A percentile compares a stretch with the other conserved stretches of the same genome.
Conservation (phyloP, 2,888 invertebrate species). For the Rhaphigaster nebulosa region DNA sequence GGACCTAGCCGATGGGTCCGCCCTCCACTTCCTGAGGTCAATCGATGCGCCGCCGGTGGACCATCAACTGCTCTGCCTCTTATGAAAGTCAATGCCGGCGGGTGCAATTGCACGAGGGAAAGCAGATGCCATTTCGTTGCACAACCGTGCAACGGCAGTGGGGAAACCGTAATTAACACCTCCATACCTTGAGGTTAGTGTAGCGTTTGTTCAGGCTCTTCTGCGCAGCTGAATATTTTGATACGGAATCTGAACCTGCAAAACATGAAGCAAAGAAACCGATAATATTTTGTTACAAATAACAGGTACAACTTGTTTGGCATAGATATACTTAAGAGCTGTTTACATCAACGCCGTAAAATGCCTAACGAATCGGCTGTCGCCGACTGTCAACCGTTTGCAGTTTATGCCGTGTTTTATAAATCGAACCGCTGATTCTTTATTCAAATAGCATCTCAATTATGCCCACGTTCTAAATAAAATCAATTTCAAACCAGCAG, state of each 20-base stretch:
- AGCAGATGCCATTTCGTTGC: conserved; percentile 22
- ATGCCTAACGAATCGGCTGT: no score
- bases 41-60: not conserved
- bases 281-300: not conserved
- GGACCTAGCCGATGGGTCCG: not conserved
- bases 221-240: not conserved
- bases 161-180: conserved; percentile 15
- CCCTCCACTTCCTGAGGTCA: not conserved
- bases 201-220: conserved; percentile 1
- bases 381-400: no score
- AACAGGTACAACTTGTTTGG: no score
- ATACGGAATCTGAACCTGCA: not conserved
- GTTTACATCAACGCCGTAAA: no score
- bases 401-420: no score
- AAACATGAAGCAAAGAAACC: not conserved
- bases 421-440: no score
- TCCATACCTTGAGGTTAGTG: conserved; percentile 33
- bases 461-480: no score
- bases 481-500: no score
- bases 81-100: not conserved
- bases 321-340: no score
- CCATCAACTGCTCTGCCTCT: not conserved
- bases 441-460: no score
- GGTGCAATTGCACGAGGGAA: conserved; percentile 12
- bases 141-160: conserved; percentile 1